These are phyloP conservation scores for Drosophila littoralis DNA, from an alignment of 1,140 invertebrate species.

Conservation along the genomic window DNA sequence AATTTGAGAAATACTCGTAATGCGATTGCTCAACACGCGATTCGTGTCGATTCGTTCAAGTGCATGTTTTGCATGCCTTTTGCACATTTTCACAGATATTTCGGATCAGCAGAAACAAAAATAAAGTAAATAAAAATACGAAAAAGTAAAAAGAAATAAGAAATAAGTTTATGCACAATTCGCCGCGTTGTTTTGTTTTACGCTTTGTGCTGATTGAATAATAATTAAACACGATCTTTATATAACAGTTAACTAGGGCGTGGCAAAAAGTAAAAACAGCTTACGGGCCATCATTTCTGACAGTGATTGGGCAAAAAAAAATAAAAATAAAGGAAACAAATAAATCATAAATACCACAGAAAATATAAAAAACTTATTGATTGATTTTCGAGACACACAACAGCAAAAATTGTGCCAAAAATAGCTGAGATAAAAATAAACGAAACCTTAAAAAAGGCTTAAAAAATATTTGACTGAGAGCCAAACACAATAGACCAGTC, in stretches of 20 bases:
- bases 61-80: slow-evolving; percentile 65
- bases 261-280: slow-evolving; percentile 5
- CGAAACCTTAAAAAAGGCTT: slow-evolving; percentile 6
- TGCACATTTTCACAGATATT: slow-evolving; percentile 33
- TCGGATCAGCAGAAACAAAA: slow-evolving; percentile 8
- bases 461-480: not conserved
- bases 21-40: slow-evolving; percentile 58
- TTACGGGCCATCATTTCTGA: slow-evolving; percentile 25
- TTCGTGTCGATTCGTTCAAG: slow-evolving; percentile 62
- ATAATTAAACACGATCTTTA: slow-evolving; percentile 66
- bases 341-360: slow-evolving; percentile 11
- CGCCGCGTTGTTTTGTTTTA: slow-evolving; percentile 34
- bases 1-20: slow-evolving; percentile 11
- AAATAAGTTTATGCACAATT: slow-evolving; percentile 46
- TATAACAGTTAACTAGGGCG: slow-evolving; percentile 49
- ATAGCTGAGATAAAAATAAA: slow-evolving; percentile 20
- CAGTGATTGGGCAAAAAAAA: slow-evolving; percentile 36
- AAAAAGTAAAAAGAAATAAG: not conserved
- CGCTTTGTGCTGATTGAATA: slow-evolving; percentile 62
- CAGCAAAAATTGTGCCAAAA: slow-evolving; percentile 26
- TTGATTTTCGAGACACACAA: too few species aligned
- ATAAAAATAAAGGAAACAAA: not conserved
- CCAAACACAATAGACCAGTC: slow-evolving; percentile 8
- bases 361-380: not conserved
- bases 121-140: slow-evolving; percentile 6